Base-by-base conservation (phyloP, 2,797 vertebrate genomes). In the Gymnothorax javanicus region DNA sequence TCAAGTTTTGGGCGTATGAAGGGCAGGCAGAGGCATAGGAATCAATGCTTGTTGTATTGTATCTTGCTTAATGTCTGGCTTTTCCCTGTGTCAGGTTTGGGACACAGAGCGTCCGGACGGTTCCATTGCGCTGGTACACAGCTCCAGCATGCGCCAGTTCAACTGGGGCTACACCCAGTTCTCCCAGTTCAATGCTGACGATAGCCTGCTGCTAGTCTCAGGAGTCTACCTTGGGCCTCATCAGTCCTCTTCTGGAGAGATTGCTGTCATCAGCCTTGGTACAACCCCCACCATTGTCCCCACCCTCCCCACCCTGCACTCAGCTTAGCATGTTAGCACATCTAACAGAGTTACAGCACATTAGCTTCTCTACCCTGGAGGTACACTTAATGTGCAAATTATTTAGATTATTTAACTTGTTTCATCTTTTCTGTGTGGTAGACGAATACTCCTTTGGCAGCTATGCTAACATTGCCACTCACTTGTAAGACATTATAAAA, bases 141-240 rank as follows among this genome's bases (percentile, higher is more conserved):
- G 98, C 84, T 96, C 96, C 73, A 98, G 98, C 93, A 99, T 99
- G 99, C 96, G 97, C 8, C 96, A 97, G 0, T 98, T 98, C 93
- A 99, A 99, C 93, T 99, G 99, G 99, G 98, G 97, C 91, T 99
- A 99, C 94, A 99, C 98, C 2, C 99, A 99, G 94, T 99, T 99
- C 94, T 99, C 98, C 88, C 98, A 99, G 96, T 99, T 99, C 93
- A 99, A 99, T 73, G 94, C 96, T 0, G 98, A 99, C 0, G 98
- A 99, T 93, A 97, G 97, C 1, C 96, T 99, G 84, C 95, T 99
- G 69, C 94, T 99, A 50, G 98, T 99, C 33, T 99, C 98, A 0
- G 99, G 99, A 3, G 98, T 99, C 84, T 99, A 99, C 90, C 93
- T 98, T 89, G 98, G 98, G 62, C 97, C 97, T 0, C 98, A 98